Evolutionary conservation across 2,797 vertebrate genomes (phyloP).

Genomic region (Octomys mimax): DNA sequence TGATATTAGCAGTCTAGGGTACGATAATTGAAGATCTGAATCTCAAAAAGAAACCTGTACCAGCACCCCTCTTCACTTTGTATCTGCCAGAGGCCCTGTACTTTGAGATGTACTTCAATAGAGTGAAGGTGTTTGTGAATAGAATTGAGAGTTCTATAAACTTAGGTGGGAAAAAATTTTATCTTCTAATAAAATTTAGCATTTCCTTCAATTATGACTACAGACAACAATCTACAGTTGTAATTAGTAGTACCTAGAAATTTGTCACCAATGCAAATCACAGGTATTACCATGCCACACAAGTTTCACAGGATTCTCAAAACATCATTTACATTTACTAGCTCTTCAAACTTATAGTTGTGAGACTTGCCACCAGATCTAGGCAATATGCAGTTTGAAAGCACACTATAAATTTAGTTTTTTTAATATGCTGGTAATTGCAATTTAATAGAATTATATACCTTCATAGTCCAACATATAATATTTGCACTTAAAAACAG

Average conservation of each 20-base stretch:
- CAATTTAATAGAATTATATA: not conserved
- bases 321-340: conserved; percentile 37
- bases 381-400: not conserved
- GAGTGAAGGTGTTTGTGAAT: not conserved
- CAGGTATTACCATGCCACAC: not conserved
- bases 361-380: conserved; percentile 33
- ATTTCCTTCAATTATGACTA: conserved; percentile 4
- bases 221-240: not conserved
- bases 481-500: conserved; percentile 44
- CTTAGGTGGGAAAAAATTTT: not conserved
- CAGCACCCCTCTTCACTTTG: not conserved
- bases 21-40: not conserved
- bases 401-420: conserved; percentile 14
- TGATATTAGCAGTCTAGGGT: not conserved
- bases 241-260: not conserved
- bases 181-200: conserved; percentile 23
- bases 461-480: conserved; percentile 14
- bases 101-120: not conserved
- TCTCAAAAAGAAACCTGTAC: not conserved
- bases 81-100: not conserved
- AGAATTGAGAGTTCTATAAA: not conserved
- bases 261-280: conserved; percentile 23
- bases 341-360: conserved; percentile 27
- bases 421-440: conserved; percentile 43
- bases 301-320: conserved; percentile 17